These are phyloP conservation scores for Sinotaia quadrata DNA, from an alignment of 2,888 invertebrate genomes.

Conservation along the genomic window DNA sequence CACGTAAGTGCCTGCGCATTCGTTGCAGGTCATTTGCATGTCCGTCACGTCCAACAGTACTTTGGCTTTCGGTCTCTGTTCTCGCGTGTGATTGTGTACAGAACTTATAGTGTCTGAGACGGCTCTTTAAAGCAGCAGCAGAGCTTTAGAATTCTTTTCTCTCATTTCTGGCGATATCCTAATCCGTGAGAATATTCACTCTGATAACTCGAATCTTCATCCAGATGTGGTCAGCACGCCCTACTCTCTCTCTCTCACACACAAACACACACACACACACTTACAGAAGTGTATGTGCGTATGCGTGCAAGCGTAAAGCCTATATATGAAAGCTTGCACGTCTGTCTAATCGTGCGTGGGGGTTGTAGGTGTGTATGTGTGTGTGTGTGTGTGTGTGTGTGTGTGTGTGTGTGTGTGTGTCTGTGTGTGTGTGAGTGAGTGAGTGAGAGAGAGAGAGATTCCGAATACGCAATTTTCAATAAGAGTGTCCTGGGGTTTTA, in stretches of 20 bases:
- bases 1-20: not conserved
- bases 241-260: no score
- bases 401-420: conserved; percentile 1
- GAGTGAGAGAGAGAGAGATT: not conserved
- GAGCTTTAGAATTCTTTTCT: no score
- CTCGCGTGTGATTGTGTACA: not conserved
- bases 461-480: not conserved
- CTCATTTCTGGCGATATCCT: no score
- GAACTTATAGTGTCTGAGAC: no score
- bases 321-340: not conserved
- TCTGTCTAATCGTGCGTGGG: not conserved
- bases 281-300: no score
- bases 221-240: not conserved
- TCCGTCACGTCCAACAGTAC: not conserved
- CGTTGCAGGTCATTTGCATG: not conserved
- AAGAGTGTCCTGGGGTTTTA: not conserved
- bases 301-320: not conserved
- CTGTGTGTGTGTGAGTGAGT: not conserved
- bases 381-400: conserved; percentile 13
- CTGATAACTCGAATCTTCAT: no score
- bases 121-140: no score
- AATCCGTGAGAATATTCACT: no score
- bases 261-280: no score
- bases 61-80: not conserved
- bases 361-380: not conserved